Evolutionary conservation across 2,113 vertebrate species (phyloP), one percentile per base, ranked within the genome.

Genomic region (Aphelocoma coerulescens): DNA sequence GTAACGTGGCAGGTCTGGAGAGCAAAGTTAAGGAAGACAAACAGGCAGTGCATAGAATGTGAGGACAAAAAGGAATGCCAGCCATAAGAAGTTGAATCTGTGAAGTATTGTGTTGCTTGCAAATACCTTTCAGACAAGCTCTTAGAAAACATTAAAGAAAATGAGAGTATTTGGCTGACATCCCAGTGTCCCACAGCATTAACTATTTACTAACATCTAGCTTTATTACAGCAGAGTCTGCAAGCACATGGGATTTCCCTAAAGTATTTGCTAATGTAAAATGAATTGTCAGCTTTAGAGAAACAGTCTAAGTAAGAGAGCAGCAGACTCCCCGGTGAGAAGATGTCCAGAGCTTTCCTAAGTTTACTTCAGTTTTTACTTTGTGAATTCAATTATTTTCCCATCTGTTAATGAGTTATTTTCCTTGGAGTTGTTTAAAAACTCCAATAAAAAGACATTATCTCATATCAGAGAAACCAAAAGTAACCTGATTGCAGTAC

Each of bases 121-220:
- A 94, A 91, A 88, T 96, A 91, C 73, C 91, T 96, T 94, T 94
- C 93, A 94, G 92, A 77, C 61, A 91, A 94, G 92, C 95, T 96
- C 86, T 96, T 92, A 91, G 88, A 94, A 94, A 97, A 93, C 93
- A 94, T 94, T 94, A 95, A 96, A 94, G 96, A 95, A 95, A 95
- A 95, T 91, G 49, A 92, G 91, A 93, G 66, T 78, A 95, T 95
- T 96, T 97, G 95, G 95, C 95, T 96, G 80, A 87, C 61, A 92
- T 95, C 92, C 96, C 86, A 94, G 72, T 92, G 88, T 95, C 96
- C 92, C 95, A 92, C 88, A 89, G 68, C 92, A 96, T 96, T 96
- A 96, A 97, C 93, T 96, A 96, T 96, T 96, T 96, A 96, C 93
- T 93, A 94, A 96, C 88, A 96, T 94, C 54, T 78, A 96, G 88